These are phyloP conservation scores for Samia ricini DNA, from an alignment of 1,140 invertebrate species.

Conservation along the genomic window DNA sequence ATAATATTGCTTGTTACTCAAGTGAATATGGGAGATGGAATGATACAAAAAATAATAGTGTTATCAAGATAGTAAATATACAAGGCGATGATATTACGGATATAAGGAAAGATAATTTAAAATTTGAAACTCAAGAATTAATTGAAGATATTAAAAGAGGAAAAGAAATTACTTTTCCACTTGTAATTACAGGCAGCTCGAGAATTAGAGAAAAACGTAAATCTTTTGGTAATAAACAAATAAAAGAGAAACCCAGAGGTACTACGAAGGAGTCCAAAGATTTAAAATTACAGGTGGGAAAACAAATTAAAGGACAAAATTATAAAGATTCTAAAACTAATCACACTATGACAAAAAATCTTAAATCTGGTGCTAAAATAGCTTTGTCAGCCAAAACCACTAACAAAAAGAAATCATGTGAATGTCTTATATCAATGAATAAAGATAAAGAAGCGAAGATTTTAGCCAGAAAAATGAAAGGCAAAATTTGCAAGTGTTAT, in stretches of 20 bases:
- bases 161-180: not conserved
- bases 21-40: not conserved
- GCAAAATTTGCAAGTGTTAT: not conserved
- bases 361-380: not conserved
- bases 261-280: not conserved
- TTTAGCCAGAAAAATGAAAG: not conserved
- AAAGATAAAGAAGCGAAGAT: not conserved
- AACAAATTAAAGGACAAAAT: not conserved
- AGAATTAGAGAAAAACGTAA: not conserved
- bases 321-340: not conserved
- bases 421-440: not conserved
- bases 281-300: not conserved
- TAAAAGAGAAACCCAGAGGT: constrained; percentile 1
- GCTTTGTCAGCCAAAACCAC: not conserved
- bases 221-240: not conserved
- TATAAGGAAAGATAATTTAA: not conserved
- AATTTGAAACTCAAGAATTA: not conserved
- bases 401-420: not conserved
- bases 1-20: not conserved
- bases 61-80: not conserved
- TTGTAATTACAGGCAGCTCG: not conserved
- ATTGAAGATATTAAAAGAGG: not conserved
- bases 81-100: not conserved
- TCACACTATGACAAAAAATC: not conserved
- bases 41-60: not conserved